Base-by-base conservation (phyloP, 2,888 invertebrate species). In the Netelia inedita region DNA sequence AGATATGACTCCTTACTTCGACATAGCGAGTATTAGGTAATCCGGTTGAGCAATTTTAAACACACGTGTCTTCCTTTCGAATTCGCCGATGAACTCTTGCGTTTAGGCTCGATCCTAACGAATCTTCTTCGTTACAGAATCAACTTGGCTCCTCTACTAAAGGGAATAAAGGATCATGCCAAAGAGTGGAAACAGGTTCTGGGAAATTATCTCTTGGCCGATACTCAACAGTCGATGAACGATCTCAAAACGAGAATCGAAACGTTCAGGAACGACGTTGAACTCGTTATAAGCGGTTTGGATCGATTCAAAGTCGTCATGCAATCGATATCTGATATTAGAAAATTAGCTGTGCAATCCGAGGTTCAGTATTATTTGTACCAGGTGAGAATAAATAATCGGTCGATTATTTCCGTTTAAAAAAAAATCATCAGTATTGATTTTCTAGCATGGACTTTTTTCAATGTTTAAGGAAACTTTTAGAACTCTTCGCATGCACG, bases 271-370 rank as follows among this genome's bases (percentile, higher is more conserved):
- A 91, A 94, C 79, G 96, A 97, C 74, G 95, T 98, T 43, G 96
- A 97, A 88, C 95, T 96, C 92, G 96, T 96, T 74, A 97, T 98
- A 46, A 96, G 96, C 89, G 96, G 96, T 5, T 93, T 98, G 61
- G 97, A 97, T 76, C 96, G 97, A 89, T 97, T 98, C 91, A 98
- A 98, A 93, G 94, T 96, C 82, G 97, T 98, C 1, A 96, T 98
- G 96, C 96, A 96, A 86, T 96, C 98, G 0, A 98, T 98, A 83
- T 94, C 96, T 0, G 95, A 95, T 53, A 96, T 98, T 63, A 96
- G 97, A 90, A 95, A 96, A 76, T 95, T 96, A 92, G 97, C 98
- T 0, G 95, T 98, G 72, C 96, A 96, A 2, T 96, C 97, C 0
- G 98, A 98, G 93, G 95, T 97, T 66, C 96, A 95, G 89, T 98